Percentiles rank a stretch among this genome's conserved stretches.
Evolutionary conservation across 2,113 vertebrate species (phyloP).

Genomic region (Brevimyrus niger): DNA sequence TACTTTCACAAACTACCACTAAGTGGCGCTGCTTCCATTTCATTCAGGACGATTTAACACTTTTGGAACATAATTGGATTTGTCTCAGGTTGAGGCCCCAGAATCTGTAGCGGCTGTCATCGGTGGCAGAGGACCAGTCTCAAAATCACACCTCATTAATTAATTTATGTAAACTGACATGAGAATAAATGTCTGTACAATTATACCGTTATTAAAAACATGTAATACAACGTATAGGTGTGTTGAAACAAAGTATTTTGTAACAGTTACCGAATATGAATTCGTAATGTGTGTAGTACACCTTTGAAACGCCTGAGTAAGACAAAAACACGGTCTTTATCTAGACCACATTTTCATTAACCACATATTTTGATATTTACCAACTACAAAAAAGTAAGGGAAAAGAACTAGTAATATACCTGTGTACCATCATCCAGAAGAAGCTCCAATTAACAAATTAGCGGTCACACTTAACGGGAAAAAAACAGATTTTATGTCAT

Average conservation of each 20-base stretch:
- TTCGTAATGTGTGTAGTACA: not conserved
- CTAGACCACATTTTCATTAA: not conserved
- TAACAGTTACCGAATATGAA: not conserved
- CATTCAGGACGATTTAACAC: not conserved
- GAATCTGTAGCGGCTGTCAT: not conserved
- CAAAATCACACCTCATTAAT: not conserved
- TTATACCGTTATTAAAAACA: too few relatives aligned
- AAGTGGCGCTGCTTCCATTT: not conserved
- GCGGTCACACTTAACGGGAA: not conserved
- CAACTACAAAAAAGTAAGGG: not conserved
- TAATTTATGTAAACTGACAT: not conserved
- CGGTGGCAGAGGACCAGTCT: not conserved
- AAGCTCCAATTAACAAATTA: not conserved
- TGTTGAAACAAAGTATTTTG: too few relatives aligned
- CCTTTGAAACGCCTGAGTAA: constrained; percentile 34
- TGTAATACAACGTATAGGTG: too few relatives aligned
- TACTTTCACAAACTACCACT: not conserved
- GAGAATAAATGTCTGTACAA: too few relatives aligned
- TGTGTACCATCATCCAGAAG: not conserved
- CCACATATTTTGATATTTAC: not conserved
- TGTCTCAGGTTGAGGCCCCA: not conserved
- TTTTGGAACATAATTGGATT: not conserved
- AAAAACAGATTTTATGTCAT: not conserved
- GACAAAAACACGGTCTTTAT: constrained; percentile 16
- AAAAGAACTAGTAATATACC: not conserved